These are phyloP conservation scores for Abrostola tripartita DNA, from an alignment of 2,888 invertebrate species.

Conservation along the genomic window DNA sequence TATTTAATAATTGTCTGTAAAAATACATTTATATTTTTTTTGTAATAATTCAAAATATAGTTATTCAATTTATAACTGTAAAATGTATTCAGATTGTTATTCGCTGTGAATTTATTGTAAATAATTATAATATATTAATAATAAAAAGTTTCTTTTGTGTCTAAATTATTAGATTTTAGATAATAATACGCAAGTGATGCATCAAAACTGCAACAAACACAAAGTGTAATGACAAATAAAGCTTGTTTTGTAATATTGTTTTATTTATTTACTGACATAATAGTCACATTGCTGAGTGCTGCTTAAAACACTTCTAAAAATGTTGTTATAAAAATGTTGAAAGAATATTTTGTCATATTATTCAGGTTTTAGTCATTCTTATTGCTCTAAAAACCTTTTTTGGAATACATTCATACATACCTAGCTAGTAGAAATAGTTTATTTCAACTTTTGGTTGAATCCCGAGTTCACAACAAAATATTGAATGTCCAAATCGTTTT, in stretches of 20 bases:
- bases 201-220: conserved; percentile 64
- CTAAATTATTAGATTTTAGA: conserved; percentile 45
- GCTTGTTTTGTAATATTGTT: conserved; percentile 76
- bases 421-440: too few relatives aligned
- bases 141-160: conserved; percentile 37
- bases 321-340: too few relatives aligned
- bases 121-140: conserved; percentile 52
- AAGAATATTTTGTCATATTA: too few relatives aligned
- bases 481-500: too few relatives aligned
- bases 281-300: too few relatives aligned
- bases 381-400: too few relatives aligned
- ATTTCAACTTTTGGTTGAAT: too few relatives aligned
- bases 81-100: conserved; percentile 48
- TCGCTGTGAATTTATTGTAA: conserved; percentile 61
- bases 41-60: conserved; percentile 1
- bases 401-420: too few relatives aligned
- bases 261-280: conserved; percentile 35
- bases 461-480: too few relatives aligned
- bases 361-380: too few relatives aligned
- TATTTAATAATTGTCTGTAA: neutral
- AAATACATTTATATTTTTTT: conserved; percentile 9
- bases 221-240: conserved; percentile 84
- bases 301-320: neutral
- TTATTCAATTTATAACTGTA: conserved; percentile 50
- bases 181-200: conserved; percentile 54